Evolutionary conservation across 2,797 vertebrate genomes (phyloP).

Genomic region (Poecilia picta): DNA sequence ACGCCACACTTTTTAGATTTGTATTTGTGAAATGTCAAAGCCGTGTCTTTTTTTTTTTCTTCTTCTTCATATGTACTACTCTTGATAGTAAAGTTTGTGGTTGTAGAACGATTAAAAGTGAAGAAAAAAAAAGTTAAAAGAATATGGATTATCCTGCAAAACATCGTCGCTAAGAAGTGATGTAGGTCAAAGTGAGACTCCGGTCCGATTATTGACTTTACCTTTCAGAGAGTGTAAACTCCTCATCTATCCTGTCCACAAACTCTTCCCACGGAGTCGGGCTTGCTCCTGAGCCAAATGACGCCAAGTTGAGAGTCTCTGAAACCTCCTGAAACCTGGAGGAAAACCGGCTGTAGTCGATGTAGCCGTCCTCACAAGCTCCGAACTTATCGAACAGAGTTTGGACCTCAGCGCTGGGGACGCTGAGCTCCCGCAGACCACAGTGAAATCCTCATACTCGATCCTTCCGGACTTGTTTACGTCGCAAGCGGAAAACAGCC

Average conservation of each 20-base stretch:
- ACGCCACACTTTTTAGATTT: background rate
- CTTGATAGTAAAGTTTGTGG: background rate
- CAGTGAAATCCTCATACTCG: conserved; percentile 79
- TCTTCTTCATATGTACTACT: background rate
- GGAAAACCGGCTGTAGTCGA: conserved; percentile 80
- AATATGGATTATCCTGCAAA: background rate
- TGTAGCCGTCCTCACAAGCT: conserved; percentile 72
- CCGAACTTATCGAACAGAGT: conserved; percentile 80
- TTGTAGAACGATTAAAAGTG: background rate
- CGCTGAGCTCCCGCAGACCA: conserved; percentile 79
- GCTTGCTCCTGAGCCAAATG: conserved; percentile 47
- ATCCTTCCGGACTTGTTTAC: conserved; percentile 79
- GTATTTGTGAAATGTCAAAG: background rate
- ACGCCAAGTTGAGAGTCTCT: conserved; percentile 64
- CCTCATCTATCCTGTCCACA: conserved; percentile 63
- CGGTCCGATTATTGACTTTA: conserved; percentile 34
- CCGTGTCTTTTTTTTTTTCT: no score
- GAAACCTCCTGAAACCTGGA: conserved; percentile 81
- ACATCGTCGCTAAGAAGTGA: background rate
- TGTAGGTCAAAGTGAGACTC: background rate
- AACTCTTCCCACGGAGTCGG: conserved; percentile 73
- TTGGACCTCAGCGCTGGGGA: conserved; percentile 66
- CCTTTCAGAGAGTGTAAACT: conserved; percentile 64
- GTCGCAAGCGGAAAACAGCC: conserved; percentile 76
- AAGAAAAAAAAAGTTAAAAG: background rate